Conservation (phyloP, 2,113 vertebrate genomes). For the Carettochelys insculpta region DNA sequence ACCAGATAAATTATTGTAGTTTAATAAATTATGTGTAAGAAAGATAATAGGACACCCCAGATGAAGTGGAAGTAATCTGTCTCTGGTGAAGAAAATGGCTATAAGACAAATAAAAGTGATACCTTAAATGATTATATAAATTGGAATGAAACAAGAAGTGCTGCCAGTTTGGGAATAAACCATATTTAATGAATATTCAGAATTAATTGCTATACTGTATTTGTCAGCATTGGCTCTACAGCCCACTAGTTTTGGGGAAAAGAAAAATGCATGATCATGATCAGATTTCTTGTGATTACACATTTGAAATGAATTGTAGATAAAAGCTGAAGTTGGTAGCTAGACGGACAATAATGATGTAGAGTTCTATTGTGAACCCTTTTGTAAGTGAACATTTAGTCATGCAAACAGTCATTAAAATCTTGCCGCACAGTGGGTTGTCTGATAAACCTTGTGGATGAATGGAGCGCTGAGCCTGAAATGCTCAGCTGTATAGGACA, state of each 20-base stretch:
- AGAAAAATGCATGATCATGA: neutral
- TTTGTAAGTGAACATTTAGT: neutral
- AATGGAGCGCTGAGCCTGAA: neutral
- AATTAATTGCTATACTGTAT: neutral
- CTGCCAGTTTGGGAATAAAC: slow-evolving; percentile 11
- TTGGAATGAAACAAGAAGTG: slow-evolving; percentile 16
- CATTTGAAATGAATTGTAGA: neutral
- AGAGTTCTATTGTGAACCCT: neutral
- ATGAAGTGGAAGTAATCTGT: neutral
- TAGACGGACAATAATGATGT: neutral
- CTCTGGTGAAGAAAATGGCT: slow-evolving; percentile 12
- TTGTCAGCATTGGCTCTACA: slow-evolving; percentile 2
- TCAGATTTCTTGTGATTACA: neutral
- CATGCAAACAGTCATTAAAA: neutral
- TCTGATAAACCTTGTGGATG: neutral
- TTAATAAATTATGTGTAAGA: neutral
- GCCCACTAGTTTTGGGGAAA: neutral
- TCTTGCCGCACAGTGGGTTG: neutral
- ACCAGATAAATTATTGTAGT: neutral
- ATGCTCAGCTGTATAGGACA: neutral
- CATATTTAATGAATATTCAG: slow-evolving; percentile 16
- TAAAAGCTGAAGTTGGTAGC: neutral
- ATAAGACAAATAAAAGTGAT: slow-evolving; percentile 5
- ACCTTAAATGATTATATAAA: slow-evolving; percentile 30
- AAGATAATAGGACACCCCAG: neutral